Evolutionary conservation across 1,140 invertebrate genomes (phyloP).

Genomic region (Eulimnadia texana): DNA sequence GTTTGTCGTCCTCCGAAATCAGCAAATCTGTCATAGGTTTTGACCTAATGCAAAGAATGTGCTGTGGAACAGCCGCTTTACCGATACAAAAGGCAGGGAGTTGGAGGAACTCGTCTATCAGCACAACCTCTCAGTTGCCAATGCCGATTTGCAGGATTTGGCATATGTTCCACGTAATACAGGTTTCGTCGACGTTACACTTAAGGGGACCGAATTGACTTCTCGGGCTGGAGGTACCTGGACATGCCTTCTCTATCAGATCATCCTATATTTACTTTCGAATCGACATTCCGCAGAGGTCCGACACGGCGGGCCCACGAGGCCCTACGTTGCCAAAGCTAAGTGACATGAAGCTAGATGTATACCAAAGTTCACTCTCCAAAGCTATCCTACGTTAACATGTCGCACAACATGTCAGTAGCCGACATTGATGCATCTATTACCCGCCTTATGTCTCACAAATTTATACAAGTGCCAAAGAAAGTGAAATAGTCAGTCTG

Average conservation of each 20-base stretch:
- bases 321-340: not conserved
- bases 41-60: conserved; percentile 1
- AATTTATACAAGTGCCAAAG: no score
- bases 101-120: not conserved
- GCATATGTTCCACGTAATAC: not conserved
- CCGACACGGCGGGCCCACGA: not conserved
- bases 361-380: not conserved
- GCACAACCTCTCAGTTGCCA: not conserved
- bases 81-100: not conserved
- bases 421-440: no score
- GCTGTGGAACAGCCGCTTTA: not conserved
- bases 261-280: conserved; percentile 3
- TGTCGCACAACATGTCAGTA: no score
- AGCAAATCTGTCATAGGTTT: not conserved
- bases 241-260: not conserved
- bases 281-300: not conserved
- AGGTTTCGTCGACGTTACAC: not conserved
- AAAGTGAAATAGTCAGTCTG: no score
- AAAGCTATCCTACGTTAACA: no score
- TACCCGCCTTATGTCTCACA: no score
- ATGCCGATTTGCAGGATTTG: not conserved
- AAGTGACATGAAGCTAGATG: not conserved
- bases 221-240: not conserved
- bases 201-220: not conserved
- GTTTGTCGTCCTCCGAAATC: not conserved